A percentile compares a stretch with the other conserved stretches of the same genome.
phyloP scores from a whole-genome alignment of 2,888 invertebrate genomes.

The Coremacera marginata region DNA sequence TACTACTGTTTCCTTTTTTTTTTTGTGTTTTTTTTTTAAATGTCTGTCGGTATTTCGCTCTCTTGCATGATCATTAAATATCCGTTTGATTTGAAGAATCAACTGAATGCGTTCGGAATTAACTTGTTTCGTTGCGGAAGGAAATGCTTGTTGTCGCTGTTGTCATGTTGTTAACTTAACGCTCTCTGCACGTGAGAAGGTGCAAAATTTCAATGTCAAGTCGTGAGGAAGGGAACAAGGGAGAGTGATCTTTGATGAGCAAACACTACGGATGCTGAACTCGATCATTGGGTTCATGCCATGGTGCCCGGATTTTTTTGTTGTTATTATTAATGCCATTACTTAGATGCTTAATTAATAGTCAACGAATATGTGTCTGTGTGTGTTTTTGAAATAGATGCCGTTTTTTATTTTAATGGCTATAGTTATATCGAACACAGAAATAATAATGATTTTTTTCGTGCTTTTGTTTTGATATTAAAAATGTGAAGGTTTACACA shows the following conservation, averaged over 20 bases:
- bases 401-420: not conserved
- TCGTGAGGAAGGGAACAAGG: not conserved
- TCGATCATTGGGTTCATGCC: not conserved
- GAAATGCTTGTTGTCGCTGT: conserved; percentile 24
- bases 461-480: conserved; percentile 36
- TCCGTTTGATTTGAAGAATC: not conserved
- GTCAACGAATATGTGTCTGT: not conserved
- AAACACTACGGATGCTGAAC: conserved; percentile 42
- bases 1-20: no score
- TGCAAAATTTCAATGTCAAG: not conserved
- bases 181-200: not conserved
- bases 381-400: not conserved
- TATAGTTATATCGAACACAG: no score
- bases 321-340: not conserved
- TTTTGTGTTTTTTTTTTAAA: no score
- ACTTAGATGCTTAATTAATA: not conserved
- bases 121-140: conserved; percentile 39
- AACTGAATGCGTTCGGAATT: not conserved
- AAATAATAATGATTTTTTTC: conserved; percentile 32
- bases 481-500: conserved; percentile 50
- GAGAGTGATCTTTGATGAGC: not conserved
- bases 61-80: no score
- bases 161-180: not conserved
- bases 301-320: not conserved
- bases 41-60: no score